phyloP scores from a whole-genome alignment of 2,113 vertebrate genomes.

The Rostratula benghalensis region DNA sequence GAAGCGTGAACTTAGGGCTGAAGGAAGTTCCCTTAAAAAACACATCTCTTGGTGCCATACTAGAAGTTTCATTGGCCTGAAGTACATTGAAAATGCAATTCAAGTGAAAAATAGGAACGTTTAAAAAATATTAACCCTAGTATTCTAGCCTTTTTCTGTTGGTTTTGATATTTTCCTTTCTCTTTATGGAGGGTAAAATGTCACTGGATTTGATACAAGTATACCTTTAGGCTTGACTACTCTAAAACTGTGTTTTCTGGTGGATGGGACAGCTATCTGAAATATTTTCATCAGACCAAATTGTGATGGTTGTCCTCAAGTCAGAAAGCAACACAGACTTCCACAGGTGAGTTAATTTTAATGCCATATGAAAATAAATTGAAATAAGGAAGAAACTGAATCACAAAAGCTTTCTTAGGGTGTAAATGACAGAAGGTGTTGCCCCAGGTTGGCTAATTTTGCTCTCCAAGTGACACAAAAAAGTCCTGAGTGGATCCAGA shows the following conservation, averaged over 20 bases:
- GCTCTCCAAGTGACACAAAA: neutral
- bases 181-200: neutral
- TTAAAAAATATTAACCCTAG: neutral
- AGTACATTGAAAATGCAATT: neutral
- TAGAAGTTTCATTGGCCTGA: neutral
- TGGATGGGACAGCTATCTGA: neutral
- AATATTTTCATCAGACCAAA: neutral
- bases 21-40: neutral
- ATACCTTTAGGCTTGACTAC: neutral
- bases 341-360: slow-evolving; percentile 14
- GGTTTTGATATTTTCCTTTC: neutral
- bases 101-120: neutral
- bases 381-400: neutral
- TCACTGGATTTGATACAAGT: neutral
- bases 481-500: neutral
- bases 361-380: neutral
- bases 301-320: neutral
- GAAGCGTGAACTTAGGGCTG: neutral
- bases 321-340: neutral
- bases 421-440: neutral
- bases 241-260: neutral
- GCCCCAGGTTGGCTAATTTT: neutral
- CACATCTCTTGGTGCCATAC: neutral
- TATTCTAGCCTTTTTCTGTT: neutral
- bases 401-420: neutral